Evolutionary conservation across 2,888 invertebrate species (phyloP), one percentile per base, ranked within the genome.

Genomic region (Amitus sp.): DNA sequence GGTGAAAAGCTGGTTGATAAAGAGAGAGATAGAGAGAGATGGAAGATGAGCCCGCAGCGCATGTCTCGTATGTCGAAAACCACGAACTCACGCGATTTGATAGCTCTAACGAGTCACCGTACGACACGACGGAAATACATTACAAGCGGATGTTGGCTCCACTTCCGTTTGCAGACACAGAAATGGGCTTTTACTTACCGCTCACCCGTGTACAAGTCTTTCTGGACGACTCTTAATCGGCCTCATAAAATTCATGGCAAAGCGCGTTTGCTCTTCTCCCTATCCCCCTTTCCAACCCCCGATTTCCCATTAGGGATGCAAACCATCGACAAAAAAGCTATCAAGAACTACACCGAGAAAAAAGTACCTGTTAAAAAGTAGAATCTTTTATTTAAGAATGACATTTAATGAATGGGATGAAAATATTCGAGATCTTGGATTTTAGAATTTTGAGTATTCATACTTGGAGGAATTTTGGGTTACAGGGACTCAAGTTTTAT

Each of bases 71-170:
- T 23, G 23, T 23, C 43, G 30, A 62, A 73, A 76, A 75, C 68
- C 74, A 62, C 71, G 67, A 60, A 65, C 66, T 73, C 72, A 72
- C 69, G 73, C 72, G 72, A 73, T 74, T 76, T 71, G 76, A 77
- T 75, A 72, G 73, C 73, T 65, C 67, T 71, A 66, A 72, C 72
- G 62, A 66, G 56, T 57, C 39, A 47, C 51, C 46, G 40, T 47
- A 47, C 43, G 40, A 42, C 55, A 58, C 65, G 58, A 72, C 75
- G 79, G 79, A 79, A 78, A 72, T 79, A 73, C 75, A 76, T 78
- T 77, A 76, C 71, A 75, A 72, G 70, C 75, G 78, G 77, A 78
- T 71, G 77, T 73, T 67, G 66, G 69, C 62, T 68, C 67, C 69
- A 70, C 70, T 75, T 75, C 71, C 73, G 60, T 48, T 61, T 55